Base-by-base conservation (phyloP, 2,888 invertebrate species). In the Acheta domesticus region DNA sequence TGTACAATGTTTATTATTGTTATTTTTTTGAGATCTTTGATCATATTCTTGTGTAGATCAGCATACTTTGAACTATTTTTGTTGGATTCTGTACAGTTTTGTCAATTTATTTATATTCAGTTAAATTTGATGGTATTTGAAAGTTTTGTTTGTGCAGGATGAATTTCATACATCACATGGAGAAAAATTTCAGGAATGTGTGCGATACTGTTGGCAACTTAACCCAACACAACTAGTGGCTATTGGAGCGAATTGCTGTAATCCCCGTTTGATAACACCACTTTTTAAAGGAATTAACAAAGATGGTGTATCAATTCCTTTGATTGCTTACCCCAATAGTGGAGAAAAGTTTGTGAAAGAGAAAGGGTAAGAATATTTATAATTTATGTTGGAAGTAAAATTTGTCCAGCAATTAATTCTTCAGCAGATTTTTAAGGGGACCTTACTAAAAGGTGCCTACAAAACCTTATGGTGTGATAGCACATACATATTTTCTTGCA, bases 311-410 rank as follows among this genome's bases (percentile, higher is more conserved):
- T 86, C 86, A 78, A 90, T 95, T 81, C 94, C 95, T 4, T 88
- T 97, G 80, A 91, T 98, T 80, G 95, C 94, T 48, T 98, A 98
- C 87, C 97, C 98, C 11, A 98, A 98, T 86, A 96, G 95, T 84
- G 97, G 97, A 78, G 95, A 95, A 87, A 91, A 89, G 85, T 95
- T 93, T 88, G 91, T 92, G 79, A 89, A 90, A 85, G 89, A 84
- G 12, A 78, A 62, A 74, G 86, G 23, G 23, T 23, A 23, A 23
- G 23, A 84, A 36, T 14, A 5, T n/a, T 50, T 50, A 16, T 11
- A 20, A 36, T 23, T 23, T 23, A 23, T 23, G 23, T 23, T 23
- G 23, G 23, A 23, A 2, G 1, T 23, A 23, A 23, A 1, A 23
- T 3, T 2, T 23, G 23, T 23, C 23, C 23, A 23, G 23, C 23